Percentiles rank a stretch among this genome's conserved stretches.
Conservation (phyloP, 2,797 vertebrate species). For the Acipenser oxyrinchus region DNA sequence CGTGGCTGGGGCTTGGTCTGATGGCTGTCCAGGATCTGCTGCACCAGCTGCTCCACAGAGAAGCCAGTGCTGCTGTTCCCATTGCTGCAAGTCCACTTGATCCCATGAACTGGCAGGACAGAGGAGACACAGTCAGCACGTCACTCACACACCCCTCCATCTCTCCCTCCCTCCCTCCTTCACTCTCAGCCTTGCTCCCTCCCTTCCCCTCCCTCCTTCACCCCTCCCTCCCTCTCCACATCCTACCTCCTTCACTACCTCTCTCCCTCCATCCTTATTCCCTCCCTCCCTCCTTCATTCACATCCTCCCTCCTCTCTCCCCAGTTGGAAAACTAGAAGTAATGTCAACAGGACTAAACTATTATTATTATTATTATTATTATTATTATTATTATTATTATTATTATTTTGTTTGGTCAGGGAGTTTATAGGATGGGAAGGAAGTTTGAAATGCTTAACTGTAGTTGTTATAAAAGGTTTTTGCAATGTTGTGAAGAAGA, state of each 20-base stretch:
- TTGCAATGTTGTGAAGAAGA: no score
- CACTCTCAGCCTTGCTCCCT: conserved; percentile 47
- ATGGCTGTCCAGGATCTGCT: conserved; percentile 98
- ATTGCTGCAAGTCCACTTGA: conserved; percentile 99
- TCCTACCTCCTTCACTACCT: background rate
- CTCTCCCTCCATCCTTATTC: background rate
- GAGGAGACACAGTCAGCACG: conserved; percentile 58
- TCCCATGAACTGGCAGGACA: conserved; percentile 93
- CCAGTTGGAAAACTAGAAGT: background rate
- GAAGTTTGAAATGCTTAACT: no score
- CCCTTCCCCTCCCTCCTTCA: conserved; percentile 38
- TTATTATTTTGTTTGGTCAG: no score
- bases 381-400: no score
- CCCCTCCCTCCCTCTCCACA: background rate
- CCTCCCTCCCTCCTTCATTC: background rate
- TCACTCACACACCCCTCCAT: conserved; percentile 46
- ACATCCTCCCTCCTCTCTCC: no score
- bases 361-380: background rate
- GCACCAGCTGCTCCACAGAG: conserved; percentile 98
- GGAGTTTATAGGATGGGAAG: no score
- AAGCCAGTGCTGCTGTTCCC: conserved; percentile 98
- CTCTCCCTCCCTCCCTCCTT: conserved; percentile 44
- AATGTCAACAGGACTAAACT: background rate
- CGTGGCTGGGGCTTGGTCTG: conserved; percentile 98
- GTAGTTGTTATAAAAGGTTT: no score